These are phyloP conservation scores for Drosophila flavopinicola DNA, from an alignment of 2,888 invertebrate genomes.

Conservation along the genomic window DNA sequence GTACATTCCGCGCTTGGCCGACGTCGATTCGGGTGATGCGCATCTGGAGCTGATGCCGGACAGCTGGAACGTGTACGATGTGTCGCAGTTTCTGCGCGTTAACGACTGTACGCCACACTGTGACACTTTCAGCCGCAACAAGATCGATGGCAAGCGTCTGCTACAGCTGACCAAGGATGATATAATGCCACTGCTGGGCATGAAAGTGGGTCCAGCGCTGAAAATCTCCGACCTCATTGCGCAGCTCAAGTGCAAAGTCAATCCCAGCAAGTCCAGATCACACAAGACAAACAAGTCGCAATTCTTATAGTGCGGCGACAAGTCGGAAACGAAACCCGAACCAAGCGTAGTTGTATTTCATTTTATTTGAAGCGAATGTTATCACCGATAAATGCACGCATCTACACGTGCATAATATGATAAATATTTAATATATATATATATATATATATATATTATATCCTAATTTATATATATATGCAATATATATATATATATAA, in stretches of 20 bases:
- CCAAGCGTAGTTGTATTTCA: conserved; percentile 39
- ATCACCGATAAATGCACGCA: conserved; percentile 58
- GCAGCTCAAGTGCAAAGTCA: conserved; percentile 91
- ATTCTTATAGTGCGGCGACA: conserved; percentile 86
- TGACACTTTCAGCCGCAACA: conserved; percentile 88
- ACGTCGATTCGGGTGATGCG: conserved; percentile 73
- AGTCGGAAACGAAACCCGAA: conserved; percentile 7
- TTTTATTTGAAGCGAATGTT: conserved; percentile 48
- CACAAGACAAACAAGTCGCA: conserved; percentile 88
- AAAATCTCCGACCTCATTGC: conserved; percentile 97
- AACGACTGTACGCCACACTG: conserved; percentile 93
- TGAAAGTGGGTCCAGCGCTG: conserved; percentile 97
- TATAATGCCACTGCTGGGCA: conserved; percentile 94
- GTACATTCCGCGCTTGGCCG: conserved; percentile 86
- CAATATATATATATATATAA: conserved; percentile 32
- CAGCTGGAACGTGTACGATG: conserved; percentile 93
- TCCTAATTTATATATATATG: conserved; percentile 34
- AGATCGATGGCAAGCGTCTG: conserved; percentile 92
- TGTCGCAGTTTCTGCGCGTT: conserved; percentile 94
- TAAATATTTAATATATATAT: conserved; percentile 3
- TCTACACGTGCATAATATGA: conserved; percentile 34
- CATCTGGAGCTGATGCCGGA: conserved; percentile 85
- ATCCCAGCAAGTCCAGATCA: conserved; percentile 83
- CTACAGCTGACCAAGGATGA: conserved; percentile 94
- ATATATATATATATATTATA: conserved; percentile 18